Base-by-base conservation (phyloP, 2,113 vertebrate genomes). In the Tragulus kanchil region DNA sequence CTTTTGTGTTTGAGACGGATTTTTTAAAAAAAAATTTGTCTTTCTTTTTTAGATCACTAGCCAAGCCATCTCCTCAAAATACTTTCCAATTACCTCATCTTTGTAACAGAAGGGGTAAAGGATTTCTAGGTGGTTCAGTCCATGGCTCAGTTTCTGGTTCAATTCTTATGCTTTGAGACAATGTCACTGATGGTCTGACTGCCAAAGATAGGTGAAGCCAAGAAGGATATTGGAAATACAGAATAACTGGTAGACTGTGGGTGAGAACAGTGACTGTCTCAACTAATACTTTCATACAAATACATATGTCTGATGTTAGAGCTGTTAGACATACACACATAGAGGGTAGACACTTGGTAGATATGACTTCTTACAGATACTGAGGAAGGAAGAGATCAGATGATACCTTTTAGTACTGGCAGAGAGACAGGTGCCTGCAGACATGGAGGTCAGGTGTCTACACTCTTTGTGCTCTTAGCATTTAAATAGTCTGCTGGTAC, bases 1-100 rank as follows among this genome's bases (percentile, higher is more conserved):
- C 48, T 83, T 91, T 86, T 87, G 78, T 12, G 69, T 95, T 94
- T 45, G 85, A 65, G 28, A 25, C 77, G 54, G 78, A 61, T 42
- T 6, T 36, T 42, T 42, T 88, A 73, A 77, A 28, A 81, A 45
- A 36, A 59, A 3, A 54, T 45, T 65, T 81, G 16, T 83, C 62
- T 87, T 45, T 45, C 64, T 16, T 52, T 71, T 79, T 78, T 69
- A 81, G 65, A 14, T 71, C 64, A 71, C 54, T 67, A 42, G 10
- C 25, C 36, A 93, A 61, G 13, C 8, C 23, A 45, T 85, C 81
- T 78, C 78, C 75, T 85, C 54, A 85, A 15, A 67, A 91, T 75
- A 15, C 16, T 91, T 42, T 78, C 48, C 50, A 48, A 19, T 71
- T 65, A 42, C 56, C 50, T 94, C 84, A 78, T 84, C 56, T 85